Evolutionary conservation across 2,888 invertebrate genomes (phyloP).

Genomic region (Escarpia spicata): DNA sequence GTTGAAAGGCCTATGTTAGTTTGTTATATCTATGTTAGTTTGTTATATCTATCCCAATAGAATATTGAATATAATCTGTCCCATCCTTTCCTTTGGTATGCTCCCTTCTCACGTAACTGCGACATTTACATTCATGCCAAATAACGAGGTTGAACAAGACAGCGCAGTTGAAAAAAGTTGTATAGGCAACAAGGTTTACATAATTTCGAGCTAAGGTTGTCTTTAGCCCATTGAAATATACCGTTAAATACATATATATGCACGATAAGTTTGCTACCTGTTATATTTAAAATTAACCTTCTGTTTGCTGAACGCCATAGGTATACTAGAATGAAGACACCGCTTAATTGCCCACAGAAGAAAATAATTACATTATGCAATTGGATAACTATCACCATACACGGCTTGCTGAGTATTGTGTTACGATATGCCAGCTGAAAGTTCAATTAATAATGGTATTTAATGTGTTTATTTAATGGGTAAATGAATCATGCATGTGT

Average conservation of each 20-base stretch:
- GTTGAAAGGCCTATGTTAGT: too few relatives aligned
- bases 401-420: not conserved
- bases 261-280: not conserved
- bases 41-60: too few relatives aligned
- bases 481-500: not conserved
- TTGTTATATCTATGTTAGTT: too few relatives aligned
- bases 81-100: too few relatives aligned
- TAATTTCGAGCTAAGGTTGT: not conserved
- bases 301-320: not conserved
- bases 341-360: not conserved
- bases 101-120: too few relatives aligned
- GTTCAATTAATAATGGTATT: not conserved
- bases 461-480: not conserved
- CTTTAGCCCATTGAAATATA: not conserved
- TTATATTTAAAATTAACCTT: not conserved
- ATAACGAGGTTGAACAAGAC: too few relatives aligned
- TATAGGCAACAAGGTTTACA: not conserved
- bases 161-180: not conserved
- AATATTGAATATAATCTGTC: too few relatives aligned
- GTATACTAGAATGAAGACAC: not conserved
- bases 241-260: not conserved
- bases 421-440: not conserved
- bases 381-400: not conserved
- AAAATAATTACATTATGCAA: not conserved
- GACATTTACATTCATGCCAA: too few relatives aligned